Evolutionary conservation across 2,797 vertebrate genomes (phyloP), one percentile per base, ranked within the genome.

Genomic region (Tragopan temminckii): DNA sequence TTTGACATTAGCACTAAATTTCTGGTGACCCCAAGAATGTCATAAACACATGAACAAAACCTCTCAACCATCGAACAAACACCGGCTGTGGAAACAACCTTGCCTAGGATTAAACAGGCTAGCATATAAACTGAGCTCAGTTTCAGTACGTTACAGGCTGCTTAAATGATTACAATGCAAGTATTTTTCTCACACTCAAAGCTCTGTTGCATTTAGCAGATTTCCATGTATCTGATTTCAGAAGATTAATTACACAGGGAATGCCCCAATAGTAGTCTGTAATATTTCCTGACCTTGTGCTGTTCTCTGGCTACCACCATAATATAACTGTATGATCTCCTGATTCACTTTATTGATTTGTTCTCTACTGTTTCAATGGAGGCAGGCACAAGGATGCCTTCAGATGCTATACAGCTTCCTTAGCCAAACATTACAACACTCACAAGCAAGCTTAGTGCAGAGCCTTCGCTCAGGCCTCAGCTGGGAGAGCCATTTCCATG

Each of bases 291-390:
- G 93, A 80, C 88, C 92, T 90, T 80, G 92, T 78, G 62, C 8
- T 43, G 62, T 69, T 95, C 90, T 38, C 66, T 69, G 62, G 43
- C 78, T 89, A 21, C 78, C 89, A 33, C 72, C 50, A 68, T 31
- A 40, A 59, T 62, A 23, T 8, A 90, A 78, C 84, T 91, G 5
- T 55, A 50, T 58, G 81, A 89, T 90, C 68, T 84, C 74, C 83
- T 71, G 33, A 40, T 66, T 94, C 75, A 21, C 53, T 93, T 89
- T 52, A 89, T 85, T 87, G 92, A 85, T 86, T 85, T 93, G 85
- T 81, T 95, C 80, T 74, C 68, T 16, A 45, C 57, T 21, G 72
- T 43, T 89, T 69, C 27, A 78, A 90, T 33, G 88, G 75, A 48
- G 77, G 40, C 19, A 31, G 76, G 69, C 11, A 1, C 0, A 0